Conservation (phyloP, 2,888 invertebrate species). For the Epinotia brunnichana region DNA sequence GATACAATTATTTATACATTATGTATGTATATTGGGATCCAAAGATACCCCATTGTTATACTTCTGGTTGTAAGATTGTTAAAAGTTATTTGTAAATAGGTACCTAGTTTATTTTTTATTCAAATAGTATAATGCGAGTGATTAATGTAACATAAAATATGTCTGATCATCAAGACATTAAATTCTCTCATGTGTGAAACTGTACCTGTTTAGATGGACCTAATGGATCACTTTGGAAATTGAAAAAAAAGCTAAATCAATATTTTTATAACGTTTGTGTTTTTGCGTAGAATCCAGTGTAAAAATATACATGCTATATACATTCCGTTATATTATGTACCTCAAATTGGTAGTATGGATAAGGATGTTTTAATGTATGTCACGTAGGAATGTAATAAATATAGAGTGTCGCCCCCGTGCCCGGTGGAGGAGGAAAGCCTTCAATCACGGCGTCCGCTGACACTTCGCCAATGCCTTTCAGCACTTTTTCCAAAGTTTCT, state of each 20-base stretch:
- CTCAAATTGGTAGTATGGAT: neutral
- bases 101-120: constrained; percentile 36
- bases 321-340: neutral
- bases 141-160: neutral
- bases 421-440: neutral
- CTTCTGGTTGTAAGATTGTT: constrained; percentile 38
- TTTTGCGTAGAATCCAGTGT: constrained; percentile 2
- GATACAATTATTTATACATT: constrained; percentile 9
- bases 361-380: constrained; percentile 23
- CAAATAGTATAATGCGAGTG: constrained; percentile 14
- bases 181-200: neutral
- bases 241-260: neutral
- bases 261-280: constrained; percentile 25
- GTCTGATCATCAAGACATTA: neutral
- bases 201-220: constrained; percentile 4
- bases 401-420: constrained; percentile 3
- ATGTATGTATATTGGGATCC: constrained; percentile 24
- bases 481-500: constrained; percentile 27
- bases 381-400: constrained; percentile 38
- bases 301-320: constrained; percentile 6
- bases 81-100: constrained; percentile 31
- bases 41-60: constrained; percentile 21
- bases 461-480: constrained; percentile 21
- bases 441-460: constrained; percentile 34
- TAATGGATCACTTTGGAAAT: neutral